A percentile compares a stretch with the other conserved stretches of the same genome.
phyloP scores from a whole-genome alignment of 2,888 invertebrate genomes.

The Pseudoips prasinana region DNA sequence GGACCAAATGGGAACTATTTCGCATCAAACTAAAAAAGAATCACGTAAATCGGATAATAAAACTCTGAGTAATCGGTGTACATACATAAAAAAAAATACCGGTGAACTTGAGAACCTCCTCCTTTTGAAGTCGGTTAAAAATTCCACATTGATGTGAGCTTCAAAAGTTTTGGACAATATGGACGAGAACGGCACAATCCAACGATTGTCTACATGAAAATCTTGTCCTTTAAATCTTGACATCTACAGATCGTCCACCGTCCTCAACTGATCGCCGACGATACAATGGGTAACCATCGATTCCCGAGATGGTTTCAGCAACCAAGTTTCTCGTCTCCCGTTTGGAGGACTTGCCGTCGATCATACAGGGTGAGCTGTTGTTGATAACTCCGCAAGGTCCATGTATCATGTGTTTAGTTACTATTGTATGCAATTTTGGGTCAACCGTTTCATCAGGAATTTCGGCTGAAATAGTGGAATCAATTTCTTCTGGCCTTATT shows the following conservation, averaged over 20 bases:
- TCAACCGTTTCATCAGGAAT: conserved; percentile 21
- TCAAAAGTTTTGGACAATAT: conserved; percentile 29
- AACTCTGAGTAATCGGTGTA: no score
- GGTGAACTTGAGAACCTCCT: no score
- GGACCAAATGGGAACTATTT: no score
- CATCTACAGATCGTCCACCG: not conserved
- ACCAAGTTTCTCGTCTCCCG: conserved; percentile 38
- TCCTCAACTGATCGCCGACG: conserved; percentile 8
- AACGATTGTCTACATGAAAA: conserved; percentile 26
- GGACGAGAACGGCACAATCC: conserved; percentile 34
- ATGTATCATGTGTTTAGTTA: conserved; percentile 23
- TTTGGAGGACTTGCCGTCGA: conserved; percentile 37
- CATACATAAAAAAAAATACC: no score
- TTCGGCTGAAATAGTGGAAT: conserved; percentile 24
- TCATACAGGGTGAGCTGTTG: conserved; percentile 25
- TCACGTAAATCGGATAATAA: no score
- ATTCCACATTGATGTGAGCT: conserved; percentile 22
- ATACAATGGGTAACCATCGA: conserved; percentile 17
- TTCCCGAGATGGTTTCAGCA: conserved; percentile 35
- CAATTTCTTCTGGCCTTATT: conserved; percentile 18
- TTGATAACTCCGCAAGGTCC: conserved; percentile 25
- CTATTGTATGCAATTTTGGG: conserved; percentile 21
- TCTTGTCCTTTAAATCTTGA: conserved; percentile 6
- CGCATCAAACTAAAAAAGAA: no score
- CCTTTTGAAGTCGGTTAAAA: no score